These are phyloP conservation scores for Sinocyclocheilus anshuiensis DNA, from an alignment of 2,113 vertebrate species.

Conservation along the genomic window DNA sequence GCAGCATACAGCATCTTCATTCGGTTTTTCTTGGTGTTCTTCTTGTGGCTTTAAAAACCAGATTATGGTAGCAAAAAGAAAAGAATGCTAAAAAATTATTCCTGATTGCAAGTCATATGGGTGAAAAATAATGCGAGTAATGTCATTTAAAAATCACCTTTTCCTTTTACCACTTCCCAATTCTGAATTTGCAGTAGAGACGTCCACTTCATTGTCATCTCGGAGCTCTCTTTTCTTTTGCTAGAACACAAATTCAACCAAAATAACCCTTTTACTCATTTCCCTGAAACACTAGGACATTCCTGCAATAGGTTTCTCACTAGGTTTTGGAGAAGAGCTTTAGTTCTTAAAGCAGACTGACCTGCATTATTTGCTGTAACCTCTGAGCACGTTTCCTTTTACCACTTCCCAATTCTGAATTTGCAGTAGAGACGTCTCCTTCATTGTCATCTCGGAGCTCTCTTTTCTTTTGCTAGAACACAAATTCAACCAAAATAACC, in stretches of 20 bases:
- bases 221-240: slow-evolving; percentile 91
- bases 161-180: slow-evolving; percentile 90
- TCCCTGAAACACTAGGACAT: not conserved
- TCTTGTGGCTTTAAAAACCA: slow-evolving; percentile 81
- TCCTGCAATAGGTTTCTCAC: no score
- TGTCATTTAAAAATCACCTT: slow-evolving; percentile 75
- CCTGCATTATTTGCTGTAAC: no score
- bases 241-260: slow-evolving; percentile 69
- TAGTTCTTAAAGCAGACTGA: no score
- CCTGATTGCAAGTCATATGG: not conserved
- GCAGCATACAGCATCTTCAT: slow-evolving; percentile 81
- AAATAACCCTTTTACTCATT: not conserved
- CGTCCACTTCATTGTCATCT: slow-evolving; percentile 93
- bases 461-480: slow-evolving; percentile 87
- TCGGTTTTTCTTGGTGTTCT: slow-evolving; percentile 91
- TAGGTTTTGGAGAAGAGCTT: no score
- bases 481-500: slow-evolving; percentile 27
- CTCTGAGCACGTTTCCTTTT: no score
- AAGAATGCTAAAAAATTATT: not conserved
- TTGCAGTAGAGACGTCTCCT: slow-evolving; percentile 87
- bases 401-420: slow-evolving; percentile 88
- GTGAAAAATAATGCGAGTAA: no score
- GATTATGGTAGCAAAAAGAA: not conserved
- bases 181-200: slow-evolving; percentile 86
- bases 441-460: slow-evolving; percentile 93